Evolutionary conservation across 2,888 invertebrate species (phyloP).

Genomic region (Dichetophora obliterata): DNA sequence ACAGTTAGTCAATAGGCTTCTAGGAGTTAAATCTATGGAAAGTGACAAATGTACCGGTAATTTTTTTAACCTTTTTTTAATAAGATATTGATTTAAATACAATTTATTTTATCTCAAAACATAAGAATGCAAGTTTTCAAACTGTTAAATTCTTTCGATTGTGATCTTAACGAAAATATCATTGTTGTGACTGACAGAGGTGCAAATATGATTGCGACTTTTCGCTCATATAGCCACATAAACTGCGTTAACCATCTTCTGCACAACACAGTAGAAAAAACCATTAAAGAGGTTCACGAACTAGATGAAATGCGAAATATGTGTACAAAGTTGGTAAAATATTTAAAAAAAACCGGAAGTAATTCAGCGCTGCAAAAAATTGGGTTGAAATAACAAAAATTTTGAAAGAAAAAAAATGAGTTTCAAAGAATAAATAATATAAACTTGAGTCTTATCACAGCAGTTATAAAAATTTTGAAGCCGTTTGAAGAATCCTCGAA

Average conservation of each 20-base stretch:
- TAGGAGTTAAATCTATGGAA: slow-evolving; percentile 42
- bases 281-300: slow-evolving; percentile 35
- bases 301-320: slow-evolving; percentile 28
- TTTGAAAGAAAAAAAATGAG: slow-evolving; percentile 30
- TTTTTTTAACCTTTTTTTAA: background rate
- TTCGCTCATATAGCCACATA: slow-evolving; percentile 36
- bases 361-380: slow-evolving; percentile 31
- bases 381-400: slow-evolving; percentile 36
- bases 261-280: slow-evolving; percentile 40
- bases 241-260: slow-evolving; percentile 44
- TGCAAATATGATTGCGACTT: slow-evolving; percentile 41
- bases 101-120: slow-evolving; percentile 39
- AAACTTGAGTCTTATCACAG: slow-evolving; percentile 35
- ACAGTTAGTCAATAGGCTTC: slow-evolving; percentile 31
- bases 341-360: slow-evolving; percentile 39
- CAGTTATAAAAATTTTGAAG: slow-evolving; percentile 37
- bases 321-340: slow-evolving; percentile 38
- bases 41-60: slow-evolving; percentile 41
- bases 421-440: slow-evolving; percentile 37
- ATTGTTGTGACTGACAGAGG: slow-evolving; percentile 43
- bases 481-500: slow-evolving; percentile 38
- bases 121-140: slow-evolving; percentile 38
- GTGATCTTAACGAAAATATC: slow-evolving; percentile 24
- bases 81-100: too few relatives aligned
- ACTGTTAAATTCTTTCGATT: slow-evolving; percentile 39